Evolutionary conservation across 2,888 invertebrate genomes (phyloP), one percentile per base, ranked within the genome.

Genomic region (Neoitamus cyanurus): DNA sequence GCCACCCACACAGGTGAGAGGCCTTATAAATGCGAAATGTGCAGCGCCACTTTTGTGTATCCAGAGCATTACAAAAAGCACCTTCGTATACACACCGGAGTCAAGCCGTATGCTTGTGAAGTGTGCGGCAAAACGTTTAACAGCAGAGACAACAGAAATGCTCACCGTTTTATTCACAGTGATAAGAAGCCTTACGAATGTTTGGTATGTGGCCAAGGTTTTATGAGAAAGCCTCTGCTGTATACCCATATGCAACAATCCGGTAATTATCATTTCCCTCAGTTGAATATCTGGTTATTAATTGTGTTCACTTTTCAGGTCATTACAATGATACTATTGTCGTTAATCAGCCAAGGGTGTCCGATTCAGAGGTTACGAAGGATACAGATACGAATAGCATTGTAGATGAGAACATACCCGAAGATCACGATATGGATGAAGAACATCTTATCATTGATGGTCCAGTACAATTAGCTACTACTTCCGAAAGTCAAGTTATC

Each of bases 181-280:
- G 95, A 96, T 89, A 96, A 96, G 89, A 97, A 97, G 88, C 97
- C 96, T 0, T 97, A 96, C 90, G 96, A 96, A 90, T 97, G 97
- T 89, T 91, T 95, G 85, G 94, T 94, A 5, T 97, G 97, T 89
- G 96, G 95, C 3, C 94, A 94, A 87, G 96, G 96, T 0, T 97
- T 95, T 88, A 97, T 97, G 96, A 92, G 97, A 9, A 96, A 96
- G 88, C 96, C 96, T 2, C 92, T 95, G 84, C 92, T 97, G 0
- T 94, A 95, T 88, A 93, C 94, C 58, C 96, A 97, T 88, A 96
- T 96, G 95, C 87, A 88, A 37, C 94, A 94, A 89, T 90, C 93
- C 3, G 85, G 86, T 85, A 70, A 58, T 36, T 73, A 20, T 25
- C 20, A 78, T 46, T 30, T 78, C 2, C 37, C 2, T 31, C 46